phyloP scores from a whole-genome alignment of 37 sponge, comb jelly and placozoan genomes.

The Ephydatia muelleri region DNA sequence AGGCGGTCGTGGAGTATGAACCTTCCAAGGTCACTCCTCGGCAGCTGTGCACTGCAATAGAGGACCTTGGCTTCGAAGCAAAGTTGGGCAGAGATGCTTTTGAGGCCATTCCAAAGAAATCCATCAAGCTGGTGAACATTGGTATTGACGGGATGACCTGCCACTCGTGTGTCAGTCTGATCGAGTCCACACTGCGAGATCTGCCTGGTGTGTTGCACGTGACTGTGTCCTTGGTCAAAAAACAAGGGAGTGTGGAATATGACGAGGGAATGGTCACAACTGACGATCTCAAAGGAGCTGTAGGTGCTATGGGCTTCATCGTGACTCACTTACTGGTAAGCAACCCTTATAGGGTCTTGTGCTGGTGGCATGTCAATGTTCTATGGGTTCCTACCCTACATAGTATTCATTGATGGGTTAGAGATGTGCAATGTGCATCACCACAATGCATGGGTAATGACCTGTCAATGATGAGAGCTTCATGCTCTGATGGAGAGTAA shows the following conservation, averaged over 20 bases:
- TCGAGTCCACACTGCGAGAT: constrained; percentile 68
- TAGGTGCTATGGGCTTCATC: constrained; percentile 46
- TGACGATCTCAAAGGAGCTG: constrained; percentile 25
- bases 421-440: too few relatives aligned
- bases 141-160: constrained; percentile 95
- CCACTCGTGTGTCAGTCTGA: constrained; percentile 85
- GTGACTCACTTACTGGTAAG: constrained; percentile 26
- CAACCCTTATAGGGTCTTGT: too few relatives aligned
- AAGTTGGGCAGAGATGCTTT: neutral
- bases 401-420: too few relatives aligned
- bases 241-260: constrained; percentile 61
- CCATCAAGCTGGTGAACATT: constrained; percentile 7
- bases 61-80: constrained; percentile 86
- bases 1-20: constrained; percentile 65
- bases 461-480: too few relatives aligned
- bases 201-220: constrained; percentile 47
- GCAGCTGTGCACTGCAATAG: constrained; percentile 59
- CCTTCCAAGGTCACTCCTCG: constrained; percentile 27
- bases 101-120: neutral
- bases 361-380: too few relatives aligned
- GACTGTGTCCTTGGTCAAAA: constrained; percentile 46
- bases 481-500: too few relatives aligned
- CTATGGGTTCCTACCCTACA: too few relatives aligned
- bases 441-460: too few relatives aligned
- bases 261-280: constrained; percentile 8